Percentiles rank a stretch among this genome's conserved stretches.
These are phyloP conservation scores for Syndactyla subalaris DNA, from an alignment of 2,797 vertebrate species.

Conservation along the genomic window DNA sequence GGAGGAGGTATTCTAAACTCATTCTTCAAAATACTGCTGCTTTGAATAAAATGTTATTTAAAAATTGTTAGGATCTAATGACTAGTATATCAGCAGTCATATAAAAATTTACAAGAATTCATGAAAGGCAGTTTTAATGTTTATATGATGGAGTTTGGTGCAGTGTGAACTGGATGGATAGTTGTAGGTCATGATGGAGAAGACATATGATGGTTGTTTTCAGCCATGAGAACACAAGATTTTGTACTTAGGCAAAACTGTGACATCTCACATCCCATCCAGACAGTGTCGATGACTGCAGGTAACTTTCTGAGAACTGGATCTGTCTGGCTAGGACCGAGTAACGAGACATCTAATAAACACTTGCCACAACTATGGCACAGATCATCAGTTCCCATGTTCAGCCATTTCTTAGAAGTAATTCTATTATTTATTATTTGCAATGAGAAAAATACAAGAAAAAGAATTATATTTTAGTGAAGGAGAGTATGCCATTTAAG, in stretches of 20 bases:
- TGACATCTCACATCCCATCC: background rate
- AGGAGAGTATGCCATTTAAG: background rate
- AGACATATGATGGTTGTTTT: background rate
- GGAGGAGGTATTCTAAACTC: fast-evolving
- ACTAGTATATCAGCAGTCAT: background rate
- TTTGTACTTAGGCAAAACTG: fast-evolving
- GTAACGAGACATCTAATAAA: background rate
- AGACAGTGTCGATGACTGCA: background rate
- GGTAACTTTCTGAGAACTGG: background rate
- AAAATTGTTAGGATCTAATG: background rate
- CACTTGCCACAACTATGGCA: background rate
- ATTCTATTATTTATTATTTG: background rate
- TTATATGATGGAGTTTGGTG: fast-evolving
- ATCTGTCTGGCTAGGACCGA: background rate
- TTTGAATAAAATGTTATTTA: background rate
- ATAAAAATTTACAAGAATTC: background rate
- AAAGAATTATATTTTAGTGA: background rate
- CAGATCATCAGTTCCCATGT: background rate
- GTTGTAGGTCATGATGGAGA: background rate
- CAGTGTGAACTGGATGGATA: background rate
- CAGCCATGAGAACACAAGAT: background rate
- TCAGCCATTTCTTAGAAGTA: background rate
- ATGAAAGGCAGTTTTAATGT: background rate
- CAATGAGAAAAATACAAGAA: background rate
- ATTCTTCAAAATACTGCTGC: background rate